These are phyloP conservation scores for Nymphalis c-album DNA, from an alignment of 2,888 invertebrate genomes.

Conservation along the genomic window DNA sequence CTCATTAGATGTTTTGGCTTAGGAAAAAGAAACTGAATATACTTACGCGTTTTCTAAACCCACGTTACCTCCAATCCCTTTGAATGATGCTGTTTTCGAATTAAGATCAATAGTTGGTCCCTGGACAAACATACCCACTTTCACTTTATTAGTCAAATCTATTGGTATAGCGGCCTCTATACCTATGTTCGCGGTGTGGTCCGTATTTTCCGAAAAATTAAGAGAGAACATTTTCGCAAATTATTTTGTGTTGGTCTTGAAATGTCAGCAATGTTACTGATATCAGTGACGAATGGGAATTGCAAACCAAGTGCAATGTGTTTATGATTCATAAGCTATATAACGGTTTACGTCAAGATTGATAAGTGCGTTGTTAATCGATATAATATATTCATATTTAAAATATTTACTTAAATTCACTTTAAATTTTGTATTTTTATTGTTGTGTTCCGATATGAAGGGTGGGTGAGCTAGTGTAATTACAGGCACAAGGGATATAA, in stretches of 20 bases:
- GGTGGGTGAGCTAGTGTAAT: no score
- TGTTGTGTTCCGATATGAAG: no score
- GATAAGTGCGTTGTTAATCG: not conserved
- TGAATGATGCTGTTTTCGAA: constrained; percentile 25
- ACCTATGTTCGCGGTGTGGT: constrained; percentile 36
- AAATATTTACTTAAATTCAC: not conserved
- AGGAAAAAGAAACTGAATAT: not conserved
- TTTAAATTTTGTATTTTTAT: no score
- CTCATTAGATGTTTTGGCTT: not conserved
- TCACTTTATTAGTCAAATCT: constrained; percentile 17
- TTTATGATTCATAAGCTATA: not conserved
- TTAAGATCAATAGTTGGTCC: constrained; percentile 27
- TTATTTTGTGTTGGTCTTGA: not conserved
- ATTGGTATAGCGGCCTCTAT: constrained; percentile 34
- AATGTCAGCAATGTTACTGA: not conserved
- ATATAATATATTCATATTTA: no score
- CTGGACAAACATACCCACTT: constrained; percentile 29
- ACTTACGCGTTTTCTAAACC: constrained; percentile 32
- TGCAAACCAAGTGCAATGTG: not conserved
- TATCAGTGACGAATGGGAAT: not conserved
- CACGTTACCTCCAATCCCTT: constrained; percentile 28
- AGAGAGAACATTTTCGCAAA: constrained; percentile 18
- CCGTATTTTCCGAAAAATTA: constrained; percentile 11
- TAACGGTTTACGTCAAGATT: not conserved
- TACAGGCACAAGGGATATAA: no score